A percentile compares a stretch with the other conserved stretches of the same genome.
Conservation (phyloP, 2,113 vertebrate genomes). For the Alethe diademata region DNA sequence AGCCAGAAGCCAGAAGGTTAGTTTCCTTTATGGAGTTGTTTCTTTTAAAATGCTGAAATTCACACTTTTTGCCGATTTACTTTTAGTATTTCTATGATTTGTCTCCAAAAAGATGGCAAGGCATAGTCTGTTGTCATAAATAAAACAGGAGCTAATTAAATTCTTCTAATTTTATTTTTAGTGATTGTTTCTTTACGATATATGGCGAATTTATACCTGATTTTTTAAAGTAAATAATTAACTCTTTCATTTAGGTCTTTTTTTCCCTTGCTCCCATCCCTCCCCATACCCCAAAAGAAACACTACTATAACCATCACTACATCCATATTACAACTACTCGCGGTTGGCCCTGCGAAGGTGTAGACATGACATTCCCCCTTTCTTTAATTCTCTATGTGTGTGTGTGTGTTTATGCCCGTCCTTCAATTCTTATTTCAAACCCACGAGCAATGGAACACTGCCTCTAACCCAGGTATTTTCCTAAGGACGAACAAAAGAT, state of each 20-base stretch:
- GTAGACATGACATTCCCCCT: background rate
- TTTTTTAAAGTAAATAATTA: slow-evolving; percentile 6
- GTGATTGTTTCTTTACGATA: slow-evolving; percentile 63
- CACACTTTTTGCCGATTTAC: background rate
- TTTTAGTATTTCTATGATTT: slow-evolving; percentile 50
- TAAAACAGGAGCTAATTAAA: slow-evolving; percentile 30
- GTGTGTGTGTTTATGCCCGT: background rate
- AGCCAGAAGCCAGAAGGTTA: slow-evolving; percentile 60
- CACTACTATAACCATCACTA: background rate
- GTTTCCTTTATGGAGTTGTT: slow-evolving; percentile 49
- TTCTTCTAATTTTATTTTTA: background rate
- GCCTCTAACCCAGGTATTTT: background rate
- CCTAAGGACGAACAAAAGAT: background rate
- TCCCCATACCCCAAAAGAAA: background rate
- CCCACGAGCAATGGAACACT: background rate
- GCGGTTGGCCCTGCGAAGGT: slow-evolving; percentile 34
- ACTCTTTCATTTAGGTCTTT: background rate
- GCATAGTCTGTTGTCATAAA: slow-evolving; percentile 27
- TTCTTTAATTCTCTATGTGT: background rate
- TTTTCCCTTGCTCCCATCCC: background rate
- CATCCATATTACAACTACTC: slow-evolving; percentile 6
- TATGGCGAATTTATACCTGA: slow-evolving; percentile 64
- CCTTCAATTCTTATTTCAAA: background rate
- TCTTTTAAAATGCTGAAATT: slow-evolving; percentile 29
- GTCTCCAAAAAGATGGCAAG: slow-evolving; percentile 40